phyloP scores from a whole-genome alignment of 2,888 invertebrate genomes.

The Phragmatobia fuliginosa region DNA sequence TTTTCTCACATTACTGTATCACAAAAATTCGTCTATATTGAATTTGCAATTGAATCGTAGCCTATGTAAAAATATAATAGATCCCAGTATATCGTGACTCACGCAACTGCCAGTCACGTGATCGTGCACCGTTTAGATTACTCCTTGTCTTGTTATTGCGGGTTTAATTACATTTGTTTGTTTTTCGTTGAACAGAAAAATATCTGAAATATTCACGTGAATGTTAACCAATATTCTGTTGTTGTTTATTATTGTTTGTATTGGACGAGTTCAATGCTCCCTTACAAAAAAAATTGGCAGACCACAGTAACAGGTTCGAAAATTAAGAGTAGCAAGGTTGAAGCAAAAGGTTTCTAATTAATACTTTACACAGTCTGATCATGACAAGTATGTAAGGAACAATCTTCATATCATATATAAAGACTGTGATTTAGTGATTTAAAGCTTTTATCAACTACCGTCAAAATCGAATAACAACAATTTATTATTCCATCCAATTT shows the following conservation, averaged over 20 bases:
- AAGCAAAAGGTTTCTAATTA: too few relatives aligned
- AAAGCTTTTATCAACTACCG: conserved; percentile 1
- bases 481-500: conserved; percentile 26
- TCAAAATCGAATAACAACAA: conserved; percentile 20
- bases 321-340: too few relatives aligned
- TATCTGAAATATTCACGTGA: not conserved
- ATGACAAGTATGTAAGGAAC: not conserved
- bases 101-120: conserved; percentile 47
- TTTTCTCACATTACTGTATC: not conserved
- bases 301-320: too few relatives aligned
- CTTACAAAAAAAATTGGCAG: too few relatives aligned
- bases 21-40: conserved; percentile 7
- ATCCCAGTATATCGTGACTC: conserved; percentile 57
- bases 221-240: too few relatives aligned
- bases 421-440: not conserved
- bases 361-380: not conserved
- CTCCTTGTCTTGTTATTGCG: conserved; percentile 25
- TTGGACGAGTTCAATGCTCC: too few relatives aligned
- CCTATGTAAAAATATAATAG: conserved; percentile 49
- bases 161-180: conserved; percentile 12
- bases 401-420: not conserved
- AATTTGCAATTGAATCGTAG: conserved; percentile 51
- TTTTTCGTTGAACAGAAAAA: not conserved
- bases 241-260: too few relatives aligned
- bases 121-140: conserved; percentile 21